These are phyloP conservation scores for Platycercus adscitus DNA, from an alignment of 2,113 vertebrate species.

Conservation along the genomic window DNA sequence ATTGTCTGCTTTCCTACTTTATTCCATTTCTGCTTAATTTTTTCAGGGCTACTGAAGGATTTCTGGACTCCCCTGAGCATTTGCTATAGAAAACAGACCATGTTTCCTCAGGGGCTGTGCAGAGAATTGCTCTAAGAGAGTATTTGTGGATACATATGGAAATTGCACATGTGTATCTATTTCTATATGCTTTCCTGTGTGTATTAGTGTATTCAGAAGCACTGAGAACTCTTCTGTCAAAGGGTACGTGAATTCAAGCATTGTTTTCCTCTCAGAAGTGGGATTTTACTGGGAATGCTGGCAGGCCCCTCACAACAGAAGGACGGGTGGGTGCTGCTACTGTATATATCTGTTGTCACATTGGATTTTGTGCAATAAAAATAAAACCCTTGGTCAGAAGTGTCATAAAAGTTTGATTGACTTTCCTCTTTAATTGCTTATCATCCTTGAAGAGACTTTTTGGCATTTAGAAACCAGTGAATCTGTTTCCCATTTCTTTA, in stretches of 20 bases:
- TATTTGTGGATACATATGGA: background rate
- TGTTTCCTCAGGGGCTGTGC: background rate
- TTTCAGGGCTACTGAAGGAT: slow-evolving; percentile 48
- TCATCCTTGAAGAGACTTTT: slow-evolving; percentile 74
- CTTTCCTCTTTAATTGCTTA: slow-evolving; percentile 77
- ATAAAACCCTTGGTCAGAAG: slow-evolving; percentile 77
- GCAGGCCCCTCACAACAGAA: slow-evolving; percentile 60
- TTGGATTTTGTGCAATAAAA: slow-evolving; percentile 76
- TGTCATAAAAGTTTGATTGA: slow-evolving; percentile 76
- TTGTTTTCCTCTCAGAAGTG: slow-evolving; percentile 61
- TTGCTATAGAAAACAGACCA: slow-evolving; percentile 16
- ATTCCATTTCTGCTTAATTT: slow-evolving; percentile 43
- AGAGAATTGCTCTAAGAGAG: background rate
- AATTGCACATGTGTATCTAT: background rate
- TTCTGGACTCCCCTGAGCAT: slow-evolving; percentile 24
- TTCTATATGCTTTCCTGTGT: background rate
- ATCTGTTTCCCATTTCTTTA: slow-evolving; percentile 79
- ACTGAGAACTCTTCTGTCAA: slow-evolving; percentile 43
- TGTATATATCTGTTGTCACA: slow-evolving; percentile 69
- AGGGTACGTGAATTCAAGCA: slow-evolving; percentile 54
- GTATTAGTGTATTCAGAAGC: slow-evolving; percentile 19
- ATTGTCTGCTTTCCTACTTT: slow-evolving; percentile 54
- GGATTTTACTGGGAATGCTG: slow-evolving; percentile 66
- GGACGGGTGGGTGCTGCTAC: slow-evolving; percentile 70
- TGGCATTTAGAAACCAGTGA: slow-evolving; percentile 75